Base-by-base conservation (phyloP, 2,113 vertebrate species). In the Pelobates fuscus region DNA sequence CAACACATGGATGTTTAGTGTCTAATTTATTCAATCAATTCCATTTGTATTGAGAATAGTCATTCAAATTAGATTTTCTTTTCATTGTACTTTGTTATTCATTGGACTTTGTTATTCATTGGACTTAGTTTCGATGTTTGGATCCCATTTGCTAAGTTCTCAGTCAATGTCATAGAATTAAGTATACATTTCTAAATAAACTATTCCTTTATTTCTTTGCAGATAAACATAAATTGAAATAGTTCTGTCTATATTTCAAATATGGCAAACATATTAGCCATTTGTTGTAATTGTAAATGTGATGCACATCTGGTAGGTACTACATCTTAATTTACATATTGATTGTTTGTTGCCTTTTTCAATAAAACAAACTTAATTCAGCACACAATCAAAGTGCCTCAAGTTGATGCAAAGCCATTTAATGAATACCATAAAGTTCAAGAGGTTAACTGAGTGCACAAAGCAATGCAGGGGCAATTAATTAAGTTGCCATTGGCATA, bases 271-370 rank as follows among this genome's bases (percentile, higher is more conserved):
- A 71, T 27, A 57, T 71, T 60, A 60, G 44, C 57, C 44, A 43
- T 71, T 71, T 61, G 41, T 71, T 62, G 70, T 29, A 30, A 62
- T 71, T 62, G 70, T 29, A 21, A 62, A 71, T 62, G 23, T 62
- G 20, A 46, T 71, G 70, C 70, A 61, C 70, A 71, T 71, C 70
- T 71, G 70, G 41, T 52, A 49, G 58, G 70, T 29, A 49, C 41
- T 61, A 62, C 49, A 71, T 71, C 70, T 71, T 71, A 18, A 71
- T 71, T 71, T 71, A 23, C 70, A 71, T 71, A 71, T 62, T 71
- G 70, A 71, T 71, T 71, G 23, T 71, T 61, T 71, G 41, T 57
- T 61, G 70, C 43, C 57, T 61, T 20, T 46, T 46, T 46, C 37
- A 44, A 3, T 62, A 61, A 30, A 71, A 30, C 43, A 49, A 23